These are phyloP conservation scores for Drosophila yakuba DNA, from an alignment of 1,140 invertebrate species.

Conservation along the genomic window DNA sequence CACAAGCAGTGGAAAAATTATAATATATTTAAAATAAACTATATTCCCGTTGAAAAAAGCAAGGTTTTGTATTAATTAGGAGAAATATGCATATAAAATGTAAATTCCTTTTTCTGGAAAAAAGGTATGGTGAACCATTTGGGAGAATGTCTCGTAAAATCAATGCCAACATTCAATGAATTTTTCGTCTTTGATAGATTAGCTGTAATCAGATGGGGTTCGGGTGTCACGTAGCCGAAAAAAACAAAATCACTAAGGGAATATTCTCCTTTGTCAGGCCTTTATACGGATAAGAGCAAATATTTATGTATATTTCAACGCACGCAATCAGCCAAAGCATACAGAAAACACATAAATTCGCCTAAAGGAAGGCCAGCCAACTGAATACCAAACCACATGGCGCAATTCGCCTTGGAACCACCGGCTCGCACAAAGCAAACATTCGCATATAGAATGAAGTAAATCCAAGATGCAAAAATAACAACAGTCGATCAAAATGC, in stretches of 20 bases:
- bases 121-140: too few species aligned
- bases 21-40: too few species aligned
- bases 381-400: conserved; percentile 24
- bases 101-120: too few species aligned
- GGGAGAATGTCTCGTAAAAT: not conserved
- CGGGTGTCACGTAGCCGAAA: conserved; percentile 13
- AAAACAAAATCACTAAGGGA: not conserved
- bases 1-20: too few species aligned
- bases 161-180: conserved; percentile 22
- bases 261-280: conserved; percentile 27
- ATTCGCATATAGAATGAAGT: not conserved
- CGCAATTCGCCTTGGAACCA: conserved; percentile 12
- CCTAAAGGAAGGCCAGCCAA: conserved; percentile 25
- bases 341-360: conserved; percentile 38
- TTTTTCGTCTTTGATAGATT: conserved; percentile 21
- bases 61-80: not conserved
- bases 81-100: not conserved
- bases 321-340: conserved; percentile 51
- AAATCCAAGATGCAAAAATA: too few species aligned
- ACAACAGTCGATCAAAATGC: not conserved
- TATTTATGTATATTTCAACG: conserved; percentile 57
- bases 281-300: conserved; percentile 46
- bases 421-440: not conserved
- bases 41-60: too few species aligned
- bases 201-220: conserved; percentile 29